These are phyloP conservation scores for Elegia similella DNA, from an alignment of 2,888 invertebrate genomes.

Conservation along the genomic window DNA sequence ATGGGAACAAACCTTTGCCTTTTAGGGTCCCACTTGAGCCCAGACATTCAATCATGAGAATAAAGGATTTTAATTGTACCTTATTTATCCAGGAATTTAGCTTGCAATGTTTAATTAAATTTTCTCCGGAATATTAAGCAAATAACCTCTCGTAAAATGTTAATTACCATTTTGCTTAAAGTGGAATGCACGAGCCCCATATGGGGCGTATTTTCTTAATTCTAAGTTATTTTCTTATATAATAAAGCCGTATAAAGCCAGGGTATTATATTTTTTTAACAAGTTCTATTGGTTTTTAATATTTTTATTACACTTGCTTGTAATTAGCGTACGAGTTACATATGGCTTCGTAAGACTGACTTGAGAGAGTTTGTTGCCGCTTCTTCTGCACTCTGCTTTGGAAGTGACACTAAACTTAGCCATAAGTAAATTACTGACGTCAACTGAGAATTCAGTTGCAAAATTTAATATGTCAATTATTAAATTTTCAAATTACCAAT, in stretches of 20 bases:
- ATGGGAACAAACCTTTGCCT: not conserved
- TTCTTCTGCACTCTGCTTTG: no score
- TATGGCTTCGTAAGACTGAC: no score
- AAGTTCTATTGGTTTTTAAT: no score
- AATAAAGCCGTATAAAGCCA: not conserved
- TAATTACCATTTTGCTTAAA: conserved; percentile 16
- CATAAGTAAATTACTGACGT: no score
- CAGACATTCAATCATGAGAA: conserved; percentile 13
- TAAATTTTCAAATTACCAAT: no score
- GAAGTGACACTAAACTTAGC: no score
- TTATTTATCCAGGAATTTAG: conserved; percentile 14
- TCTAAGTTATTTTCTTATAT: conserved; percentile 4
- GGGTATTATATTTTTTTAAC: no score
- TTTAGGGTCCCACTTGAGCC: conserved; percentile 8
- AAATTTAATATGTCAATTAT: no score
- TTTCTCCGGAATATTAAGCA: conserved; percentile 11
- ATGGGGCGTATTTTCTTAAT: conserved; percentile 7
- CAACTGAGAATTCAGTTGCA: no score
- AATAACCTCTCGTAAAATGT: conserved; percentile 16
- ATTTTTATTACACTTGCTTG: no score
- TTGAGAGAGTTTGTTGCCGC: no score
- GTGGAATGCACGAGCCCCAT: conserved; percentile 10
- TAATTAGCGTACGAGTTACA: no score
- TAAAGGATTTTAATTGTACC: conserved; percentile 15
- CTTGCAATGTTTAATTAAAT: conserved; percentile 15